Base-by-base conservation (phyloP, 2,888 invertebrate species). In the Brachyptera risi region DNA sequence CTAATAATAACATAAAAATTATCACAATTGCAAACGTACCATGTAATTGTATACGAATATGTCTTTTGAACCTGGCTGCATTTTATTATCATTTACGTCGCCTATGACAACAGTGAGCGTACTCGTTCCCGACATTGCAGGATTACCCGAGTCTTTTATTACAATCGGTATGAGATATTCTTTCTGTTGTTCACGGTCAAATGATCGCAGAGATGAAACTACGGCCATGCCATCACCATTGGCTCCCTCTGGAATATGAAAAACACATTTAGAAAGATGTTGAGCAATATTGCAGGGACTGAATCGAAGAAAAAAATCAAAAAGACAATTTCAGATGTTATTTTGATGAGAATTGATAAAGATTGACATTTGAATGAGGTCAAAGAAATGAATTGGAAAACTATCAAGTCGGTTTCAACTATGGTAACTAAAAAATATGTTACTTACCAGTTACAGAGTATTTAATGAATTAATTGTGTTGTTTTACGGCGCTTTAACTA, bases 181-280 rank as follows among this genome's bases (percentile, higher is more conserved):
- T 74, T 97, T 97, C 73, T 94, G 92, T 71, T 92, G 90, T 76
- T 98, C 97, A 65, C 98, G 84, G 73, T 97, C 96, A 76, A 98
- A 97, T 11, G 91, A 90, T 65, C 92, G 82, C 35, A 95, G 80
- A 0, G 97, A 96, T 1, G 92, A 92, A n/a, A 99, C 92, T 57
- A 94, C 92, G 54, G 97, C 98, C 89, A 96, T 95, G 40, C 98
- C 98, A 73, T 96, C 96, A 51, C 96, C 96, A 71, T 96, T 96
- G 56, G 96, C 96, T 67, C 96, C 96, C 84, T 94, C 89, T 89
- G 82, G 35, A 75, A 68, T 67, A 57, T 63, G 44, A 54, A 64
- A 40, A 49, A 31, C 5, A 31, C 35, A 31, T 5, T 31, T 7
- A 31, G 35, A 31, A 31, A 31, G 11, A 31, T n/a, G n/a, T n/a